Base-by-base conservation (phyloP, 2,888 invertebrate genomes). In the Clistopyga incitator region DNA sequence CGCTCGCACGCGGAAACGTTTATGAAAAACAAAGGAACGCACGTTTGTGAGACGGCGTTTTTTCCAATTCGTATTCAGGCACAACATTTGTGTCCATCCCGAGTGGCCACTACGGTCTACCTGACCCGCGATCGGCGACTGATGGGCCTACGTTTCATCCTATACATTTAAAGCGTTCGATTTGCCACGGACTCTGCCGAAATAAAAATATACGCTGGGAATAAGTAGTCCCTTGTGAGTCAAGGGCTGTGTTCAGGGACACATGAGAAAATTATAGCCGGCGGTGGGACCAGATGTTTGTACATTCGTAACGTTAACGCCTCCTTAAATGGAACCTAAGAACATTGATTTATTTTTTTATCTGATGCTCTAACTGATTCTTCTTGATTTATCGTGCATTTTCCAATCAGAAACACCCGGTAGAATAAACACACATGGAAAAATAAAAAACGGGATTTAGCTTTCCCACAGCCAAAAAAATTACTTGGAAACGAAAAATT, bases 161-260 rank as follows among this genome's bases (percentile, higher is more conserved):
- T 76, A 82, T 82, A 79, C 82, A 82, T 82, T 82, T 82, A 82
- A 82, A 82, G 82, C 56, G 50, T 65, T 54, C 76, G 75, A 82
- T 82, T 82, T 82, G 42, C 71, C 59, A 10, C 18, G 13, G 13
- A 47, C 11, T 38, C 20, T 29, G 10, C 38, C 50, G 59, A 76
- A 79, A 78, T 64, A 50, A 59, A 42, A 59, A 65, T 56, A 38
- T 42, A 50, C 15, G n/a, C 0, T 20, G 59, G 59, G 34, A 34
- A 76, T 18, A 76, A 64, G 42, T 34, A n/a, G 13, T 61, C 70
- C 74, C 82, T 59, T 34, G 78, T 34, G 78, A 47, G 15, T 34
- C 67, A 59, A 23, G 25, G 13, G 67, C 20, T 11, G 79, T 47
- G 15, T 3, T 15, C 47, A 29, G 29, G 54, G 50, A 20, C 13